Evolutionary conservation across 2,888 invertebrate genomes (phyloP).

Genomic region (Tillus elongatus): DNA sequence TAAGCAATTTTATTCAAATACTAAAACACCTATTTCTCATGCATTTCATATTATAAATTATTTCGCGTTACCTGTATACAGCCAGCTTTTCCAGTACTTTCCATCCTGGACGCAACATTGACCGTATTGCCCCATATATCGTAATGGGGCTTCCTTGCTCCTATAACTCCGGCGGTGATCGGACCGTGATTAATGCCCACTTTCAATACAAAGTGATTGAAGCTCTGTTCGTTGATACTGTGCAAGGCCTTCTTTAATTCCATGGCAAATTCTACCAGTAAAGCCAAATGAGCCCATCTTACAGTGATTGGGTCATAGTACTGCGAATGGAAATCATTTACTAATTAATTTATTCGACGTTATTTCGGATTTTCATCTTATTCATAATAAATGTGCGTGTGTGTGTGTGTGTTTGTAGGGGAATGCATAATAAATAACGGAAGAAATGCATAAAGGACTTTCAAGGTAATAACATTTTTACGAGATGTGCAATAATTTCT

Average conservation of each 20-base stretch:
- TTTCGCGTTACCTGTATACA: constrained; percentile 88
- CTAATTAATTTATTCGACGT: too few species aligned
- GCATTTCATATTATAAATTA: too few species aligned
- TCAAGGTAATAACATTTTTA: too few species aligned
- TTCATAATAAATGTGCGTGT: too few species aligned
- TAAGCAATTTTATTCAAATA: too few species aligned
- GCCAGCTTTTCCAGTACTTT: constrained; percentile 92
- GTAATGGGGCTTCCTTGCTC: constrained; percentile 89
- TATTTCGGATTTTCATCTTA: too few species aligned
- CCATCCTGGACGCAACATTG: constrained; percentile 96
- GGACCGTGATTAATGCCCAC: constrained; percentile 95
- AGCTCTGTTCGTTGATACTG: constrained; percentile 88
- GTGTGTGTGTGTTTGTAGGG: too few species aligned
- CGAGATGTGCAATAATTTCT: too few species aligned
- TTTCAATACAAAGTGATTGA: constrained; percentile 88
- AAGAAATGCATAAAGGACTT: too few species aligned
- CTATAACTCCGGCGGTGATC: constrained; percentile 91
- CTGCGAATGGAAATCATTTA: too few species aligned
- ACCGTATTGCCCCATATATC: constrained; percentile 97
- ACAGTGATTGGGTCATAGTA: constrained; percentile 62
- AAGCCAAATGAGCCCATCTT: constrained; percentile 76
- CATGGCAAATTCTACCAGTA: constrained; percentile 82
- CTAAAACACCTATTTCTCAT: too few species aligned
- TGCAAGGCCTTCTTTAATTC: constrained; percentile 85
- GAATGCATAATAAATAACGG: too few species aligned